Percentiles rank a stretch among this genome's conserved stretches.
phyloP scores from a whole-genome alignment of 2,113 vertebrate species.

The Chiloscyllium plagiosum region DNA sequence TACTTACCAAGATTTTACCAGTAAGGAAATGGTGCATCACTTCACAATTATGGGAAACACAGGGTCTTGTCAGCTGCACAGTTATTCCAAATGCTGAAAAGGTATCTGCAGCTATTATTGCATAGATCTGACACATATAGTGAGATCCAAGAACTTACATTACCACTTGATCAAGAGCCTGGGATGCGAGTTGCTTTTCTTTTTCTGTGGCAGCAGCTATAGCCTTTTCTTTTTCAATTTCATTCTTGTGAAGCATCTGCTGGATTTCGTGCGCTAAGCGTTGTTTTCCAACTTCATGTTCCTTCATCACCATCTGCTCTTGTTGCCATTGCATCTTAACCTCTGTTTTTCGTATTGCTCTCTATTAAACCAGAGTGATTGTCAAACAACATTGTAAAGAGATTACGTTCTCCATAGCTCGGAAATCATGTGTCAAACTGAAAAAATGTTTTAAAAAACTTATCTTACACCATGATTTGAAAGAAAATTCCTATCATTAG shows the following conservation, averaged over 20 bases:
- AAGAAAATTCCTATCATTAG: neutral
- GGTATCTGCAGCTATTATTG: neutral
- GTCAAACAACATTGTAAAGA: neutral
- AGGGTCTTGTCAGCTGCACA: neutral
- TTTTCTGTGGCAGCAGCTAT: constrained; percentile 47
- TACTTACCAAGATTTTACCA: neutral
- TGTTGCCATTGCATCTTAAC: constrained; percentile 44
- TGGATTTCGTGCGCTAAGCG: constrained; percentile 51
- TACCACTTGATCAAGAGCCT: neutral
- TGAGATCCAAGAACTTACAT: neutral
- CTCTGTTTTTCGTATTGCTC: constrained; percentile 2
- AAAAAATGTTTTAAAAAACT: neutral
- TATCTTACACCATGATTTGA: neutral
- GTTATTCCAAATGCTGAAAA: neutral
- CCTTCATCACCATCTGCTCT: constrained; percentile 45
- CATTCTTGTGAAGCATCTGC: constrained; percentile 45
- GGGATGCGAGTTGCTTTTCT: constrained; percentile 38
- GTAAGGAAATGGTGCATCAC: neutral
- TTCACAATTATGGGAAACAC: neutral
- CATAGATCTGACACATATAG: neutral
- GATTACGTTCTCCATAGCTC: neutral
- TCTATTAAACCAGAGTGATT: neutral
- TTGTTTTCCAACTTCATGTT: constrained; percentile 49
- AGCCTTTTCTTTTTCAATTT: constrained; percentile 46
- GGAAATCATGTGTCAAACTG: neutral